These are phyloP conservation scores for Struthidea cinerea DNA, from an alignment of 2,113 vertebrate species.

Conservation along the genomic window DNA sequence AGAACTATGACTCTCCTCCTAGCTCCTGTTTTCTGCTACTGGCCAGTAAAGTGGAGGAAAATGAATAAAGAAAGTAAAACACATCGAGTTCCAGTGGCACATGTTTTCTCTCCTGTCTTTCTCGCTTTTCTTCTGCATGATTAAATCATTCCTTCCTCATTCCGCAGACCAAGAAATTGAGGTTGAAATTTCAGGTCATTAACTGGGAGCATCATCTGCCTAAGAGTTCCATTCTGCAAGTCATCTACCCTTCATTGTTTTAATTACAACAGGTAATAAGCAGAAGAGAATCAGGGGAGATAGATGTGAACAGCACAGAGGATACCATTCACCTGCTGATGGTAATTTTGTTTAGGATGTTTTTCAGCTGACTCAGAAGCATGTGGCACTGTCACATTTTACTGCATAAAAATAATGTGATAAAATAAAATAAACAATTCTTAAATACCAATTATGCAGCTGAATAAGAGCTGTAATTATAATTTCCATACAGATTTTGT, in stretches of 20 bases:
- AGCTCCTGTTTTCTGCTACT: background rate
- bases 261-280: background rate
- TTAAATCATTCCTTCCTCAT: background rate
- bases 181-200: background rate
- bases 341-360: constrained; percentile 23
- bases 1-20: background rate
- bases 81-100: background rate
- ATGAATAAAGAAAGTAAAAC: background rate
- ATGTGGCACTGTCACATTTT: background rate
- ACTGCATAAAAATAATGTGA: background rate
- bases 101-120: background rate
- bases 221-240: background rate
- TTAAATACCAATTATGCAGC: background rate
- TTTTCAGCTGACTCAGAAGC: background rate
- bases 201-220: background rate
- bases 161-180: background rate
- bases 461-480: background rate
- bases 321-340: constrained; percentile 1
- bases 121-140: background rate
- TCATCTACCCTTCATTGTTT: background rate
- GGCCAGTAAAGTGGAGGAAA: background rate
- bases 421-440: background rate
- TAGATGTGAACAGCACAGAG: background rate
- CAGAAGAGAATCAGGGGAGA: background rate
- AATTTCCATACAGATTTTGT: background rate